Evolutionary conservation across 92 coral and sea anemone species (phyloP).

Genomic region (Virgularia gustaviana): DNA sequence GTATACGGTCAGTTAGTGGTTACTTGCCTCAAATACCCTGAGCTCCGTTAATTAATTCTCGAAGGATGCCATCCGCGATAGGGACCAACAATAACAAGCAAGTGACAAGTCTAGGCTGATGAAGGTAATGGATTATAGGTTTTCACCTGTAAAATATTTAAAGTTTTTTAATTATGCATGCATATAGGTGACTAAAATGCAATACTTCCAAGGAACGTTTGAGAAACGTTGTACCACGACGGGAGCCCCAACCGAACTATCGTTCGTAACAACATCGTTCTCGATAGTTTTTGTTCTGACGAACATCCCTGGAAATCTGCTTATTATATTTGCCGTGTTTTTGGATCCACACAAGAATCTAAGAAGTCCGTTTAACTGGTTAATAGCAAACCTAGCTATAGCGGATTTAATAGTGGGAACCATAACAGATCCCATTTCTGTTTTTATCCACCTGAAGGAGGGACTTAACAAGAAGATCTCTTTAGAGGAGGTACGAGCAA

Average conservation of each 20-base stretch:
- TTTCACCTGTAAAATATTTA: too few relatives aligned
- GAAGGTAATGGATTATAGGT: too few relatives aligned
- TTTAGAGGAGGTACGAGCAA: slow-evolving; percentile 3
- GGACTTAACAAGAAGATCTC: slow-evolving; percentile 17
- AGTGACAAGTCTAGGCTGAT: too few relatives aligned
- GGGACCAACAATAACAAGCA: too few relatives aligned
- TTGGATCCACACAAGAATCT: slow-evolving; percentile 33
- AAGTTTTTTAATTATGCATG: too few relatives aligned
- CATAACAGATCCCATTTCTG: slow-evolving; percentile 42
- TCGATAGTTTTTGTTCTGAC: slow-evolving; percentile 30
- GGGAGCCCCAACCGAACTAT: slow-evolving; percentile 48
- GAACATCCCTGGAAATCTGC: slow-evolving; percentile 44
- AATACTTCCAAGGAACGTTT: slow-evolving; percentile 11
- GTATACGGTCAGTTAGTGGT: too few relatives aligned
- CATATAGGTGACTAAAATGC: too few relatives aligned
- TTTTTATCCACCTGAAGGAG: slow-evolving; percentile 28
- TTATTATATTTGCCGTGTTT: slow-evolving; percentile 40
- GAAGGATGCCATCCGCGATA: too few relatives aligned
- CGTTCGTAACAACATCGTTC: slow-evolving; percentile 35
- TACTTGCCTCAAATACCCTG: too few relatives aligned
- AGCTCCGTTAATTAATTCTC: too few relatives aligned
- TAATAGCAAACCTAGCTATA: slow-evolving; percentile 35
- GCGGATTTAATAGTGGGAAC: slow-evolving; percentile 45
- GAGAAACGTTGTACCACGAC: slow-evolving; percentile 33
- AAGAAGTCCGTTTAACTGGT: slow-evolving; percentile 36